phyloP scores from a whole-genome alignment of 2,888 invertebrate species.

The Ophion obscuratus region DNA sequence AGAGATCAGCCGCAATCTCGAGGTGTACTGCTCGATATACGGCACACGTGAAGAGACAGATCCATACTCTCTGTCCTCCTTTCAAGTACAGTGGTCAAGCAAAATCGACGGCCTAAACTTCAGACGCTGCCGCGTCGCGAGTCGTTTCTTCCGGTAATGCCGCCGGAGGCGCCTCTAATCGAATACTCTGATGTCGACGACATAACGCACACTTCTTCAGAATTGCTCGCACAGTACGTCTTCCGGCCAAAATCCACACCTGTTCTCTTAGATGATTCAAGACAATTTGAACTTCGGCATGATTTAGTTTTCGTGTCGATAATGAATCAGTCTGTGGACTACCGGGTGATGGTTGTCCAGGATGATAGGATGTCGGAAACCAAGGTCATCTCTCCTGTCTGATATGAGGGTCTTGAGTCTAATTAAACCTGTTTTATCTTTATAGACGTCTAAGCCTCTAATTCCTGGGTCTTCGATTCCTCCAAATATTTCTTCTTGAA shows the following conservation, averaged over 20 bases:
- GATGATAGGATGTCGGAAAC: constrained; percentile 72
- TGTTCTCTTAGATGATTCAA: constrained; percentile 57
- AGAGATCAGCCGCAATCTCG: too few relatives aligned
- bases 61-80: too few relatives aligned
- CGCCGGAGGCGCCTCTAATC: too few relatives aligned
- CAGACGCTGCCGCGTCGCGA: too few relatives aligned
- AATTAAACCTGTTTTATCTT: constrained; percentile 64
- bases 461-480: constrained; percentile 47
- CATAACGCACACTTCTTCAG: constrained; percentile 55
- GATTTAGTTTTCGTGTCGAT: constrained; percentile 57
- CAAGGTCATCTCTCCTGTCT: constrained; percentile 60
- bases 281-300: constrained; percentile 62
- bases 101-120: too few relatives aligned
- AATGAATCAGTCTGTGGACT: constrained; percentile 66
- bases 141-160: too few relatives aligned
- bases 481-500: constrained; percentile 55
- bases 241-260: constrained; percentile 60
- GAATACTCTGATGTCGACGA: constrained; percentile 32
- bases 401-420: constrained; percentile 65
- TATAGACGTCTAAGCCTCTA: constrained; percentile 44
- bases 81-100: too few relatives aligned
- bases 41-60: too few relatives aligned
- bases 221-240: constrained; percentile 47
- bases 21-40: too few relatives aligned
- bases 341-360: constrained; percentile 70